Percentiles rank a stretch among this genome's conserved stretches.
Evolutionary conservation across 2,797 vertebrate genomes (phyloP).

Genomic region (Acrossocheilus fasciatus): DNA sequence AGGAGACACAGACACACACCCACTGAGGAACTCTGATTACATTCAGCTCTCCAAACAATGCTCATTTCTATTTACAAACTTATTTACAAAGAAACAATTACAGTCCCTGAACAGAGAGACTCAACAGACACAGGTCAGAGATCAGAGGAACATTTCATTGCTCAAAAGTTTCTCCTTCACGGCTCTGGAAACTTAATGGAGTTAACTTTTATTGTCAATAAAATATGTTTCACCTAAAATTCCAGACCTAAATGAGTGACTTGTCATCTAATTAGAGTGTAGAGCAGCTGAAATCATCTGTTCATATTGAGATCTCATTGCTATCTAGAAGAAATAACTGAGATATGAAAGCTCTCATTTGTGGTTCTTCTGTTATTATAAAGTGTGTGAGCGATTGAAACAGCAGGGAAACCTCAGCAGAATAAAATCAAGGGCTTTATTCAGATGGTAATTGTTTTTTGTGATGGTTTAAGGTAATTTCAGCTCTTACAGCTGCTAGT

Average conservation of each 20-base stretch:
- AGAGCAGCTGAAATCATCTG: background rate
- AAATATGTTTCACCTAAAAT: background rate
- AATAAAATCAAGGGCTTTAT: background rate
- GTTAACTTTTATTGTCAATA: background rate
- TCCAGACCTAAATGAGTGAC: background rate
- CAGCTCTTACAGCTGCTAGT: background rate
- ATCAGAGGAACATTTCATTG: background rate
- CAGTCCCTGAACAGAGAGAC: background rate
- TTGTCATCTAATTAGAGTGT: background rate
- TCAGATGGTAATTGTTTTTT: background rate
- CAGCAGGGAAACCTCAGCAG: background rate
- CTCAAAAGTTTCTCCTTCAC: background rate
- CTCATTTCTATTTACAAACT: background rate
- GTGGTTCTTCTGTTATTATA: background rate
- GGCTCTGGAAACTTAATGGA: background rate
- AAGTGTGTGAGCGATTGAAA: background rate
- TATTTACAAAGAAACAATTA: constrained; percentile 3
- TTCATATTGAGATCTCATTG: background rate
- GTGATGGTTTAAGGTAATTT: background rate
- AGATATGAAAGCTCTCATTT: background rate
- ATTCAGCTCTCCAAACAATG: background rate
- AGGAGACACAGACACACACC: background rate
- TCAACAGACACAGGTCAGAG: background rate
- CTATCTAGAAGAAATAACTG: background rate
- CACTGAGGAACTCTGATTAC: constrained; percentile 1